Evolutionary conservation across 2,888 invertebrate genomes (phyloP).

Genomic region (Eulithis prunata): DNA sequence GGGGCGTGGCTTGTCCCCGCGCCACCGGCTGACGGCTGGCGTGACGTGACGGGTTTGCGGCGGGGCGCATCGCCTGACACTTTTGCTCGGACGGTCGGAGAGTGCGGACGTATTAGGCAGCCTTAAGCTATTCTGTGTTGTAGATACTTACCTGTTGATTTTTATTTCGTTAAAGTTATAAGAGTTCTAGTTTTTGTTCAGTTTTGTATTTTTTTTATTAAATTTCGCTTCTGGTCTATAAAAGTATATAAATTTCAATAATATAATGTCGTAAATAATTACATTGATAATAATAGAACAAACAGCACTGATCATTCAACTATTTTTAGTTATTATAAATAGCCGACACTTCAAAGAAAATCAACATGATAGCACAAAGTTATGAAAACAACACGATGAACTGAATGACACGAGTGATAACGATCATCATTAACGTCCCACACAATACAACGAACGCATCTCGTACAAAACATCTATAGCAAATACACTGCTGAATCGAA

Average conservation of each 20-base stretch:
- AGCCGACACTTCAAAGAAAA: conserved; percentile 38
- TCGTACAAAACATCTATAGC: conserved; percentile 16
- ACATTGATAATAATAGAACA: conserved; percentile 3
- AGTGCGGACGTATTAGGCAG: no score
- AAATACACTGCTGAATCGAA: conserved; percentile 38
- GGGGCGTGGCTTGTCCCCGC: no score
- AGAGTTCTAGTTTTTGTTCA: no score
- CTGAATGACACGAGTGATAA: conserved; percentile 51
- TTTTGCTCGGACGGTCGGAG: no score
- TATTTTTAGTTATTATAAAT: conserved; percentile 20
- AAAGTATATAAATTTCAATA: conserved; percentile 8
- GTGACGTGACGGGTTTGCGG: no score
- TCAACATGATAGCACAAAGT: conserved; percentile 45
- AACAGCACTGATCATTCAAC: conserved; percentile 4
- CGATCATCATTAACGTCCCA: conserved; percentile 47
- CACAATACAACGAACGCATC: conserved; percentile 26
- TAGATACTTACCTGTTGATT: no score
- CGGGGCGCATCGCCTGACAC: no score
- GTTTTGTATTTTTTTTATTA: no score
- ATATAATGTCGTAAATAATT: conserved; percentile 3
- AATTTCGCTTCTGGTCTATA: no score
- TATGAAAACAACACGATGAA: conserved; percentile 54
- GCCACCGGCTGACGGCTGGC: no score
- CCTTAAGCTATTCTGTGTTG: no score
- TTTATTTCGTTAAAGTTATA: no score